Evolutionary conservation across 2,113 vertebrate genomes (phyloP).

Genomic region (Triplophysa dalaica): DNA sequence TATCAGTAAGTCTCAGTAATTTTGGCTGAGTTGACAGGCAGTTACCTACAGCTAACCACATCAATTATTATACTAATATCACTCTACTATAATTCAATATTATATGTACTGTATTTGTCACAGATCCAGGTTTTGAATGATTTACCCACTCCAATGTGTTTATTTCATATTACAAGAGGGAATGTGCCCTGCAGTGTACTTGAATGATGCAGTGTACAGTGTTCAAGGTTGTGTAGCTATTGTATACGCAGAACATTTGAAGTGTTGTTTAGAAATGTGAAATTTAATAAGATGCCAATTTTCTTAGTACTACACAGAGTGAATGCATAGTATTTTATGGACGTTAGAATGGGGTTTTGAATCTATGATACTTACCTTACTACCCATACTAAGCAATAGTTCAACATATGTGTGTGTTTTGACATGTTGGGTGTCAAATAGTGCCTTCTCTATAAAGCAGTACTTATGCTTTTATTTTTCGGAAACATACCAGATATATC

Average conservation of each 20-base stretch:
- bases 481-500: not conserved
- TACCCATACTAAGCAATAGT: too few relatives aligned
- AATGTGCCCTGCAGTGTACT: not conserved
- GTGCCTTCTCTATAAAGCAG: slow-evolving; percentile 10
- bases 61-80: not conserved
- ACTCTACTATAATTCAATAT: not conserved
- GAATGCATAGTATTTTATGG: not conserved
- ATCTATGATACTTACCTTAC: too few relatives aligned
- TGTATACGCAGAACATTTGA: not conserved
- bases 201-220: not conserved
- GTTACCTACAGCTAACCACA: too few relatives aligned
- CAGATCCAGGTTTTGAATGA: not conserved
- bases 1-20: not conserved
- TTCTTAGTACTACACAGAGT: not conserved
- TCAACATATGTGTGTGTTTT: not conserved
- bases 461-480: not conserved
- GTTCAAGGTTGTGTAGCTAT: not conserved
- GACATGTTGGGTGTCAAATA: not conserved
- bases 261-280: not conserved
- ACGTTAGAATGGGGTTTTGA: not conserved
- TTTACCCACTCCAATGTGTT: not conserved
- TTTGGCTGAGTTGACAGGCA: not conserved
- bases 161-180: too few relatives aligned
- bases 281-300: not conserved
- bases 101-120: not conserved